phyloP scores from a whole-genome alignment of 2,888 invertebrate species.

The Cepaea hortensis region DNA sequence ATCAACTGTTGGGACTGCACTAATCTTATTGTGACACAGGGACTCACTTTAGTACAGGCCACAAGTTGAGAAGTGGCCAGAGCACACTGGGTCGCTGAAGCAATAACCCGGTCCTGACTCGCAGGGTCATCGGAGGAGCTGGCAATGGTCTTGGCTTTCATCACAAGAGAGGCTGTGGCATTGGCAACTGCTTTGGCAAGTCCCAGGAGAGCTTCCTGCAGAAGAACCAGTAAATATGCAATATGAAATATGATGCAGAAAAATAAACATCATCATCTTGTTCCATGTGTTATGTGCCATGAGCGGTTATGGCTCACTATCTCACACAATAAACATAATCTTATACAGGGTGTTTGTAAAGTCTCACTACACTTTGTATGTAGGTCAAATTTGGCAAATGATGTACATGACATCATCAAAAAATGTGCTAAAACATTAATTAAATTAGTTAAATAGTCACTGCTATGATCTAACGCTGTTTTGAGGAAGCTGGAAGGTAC shows the following conservation, averaged over 20 bases:
- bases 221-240: constrained; percentile 15
- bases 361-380: too few species aligned
- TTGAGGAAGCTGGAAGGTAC: too few species aligned
- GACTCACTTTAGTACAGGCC: constrained; percentile 90
- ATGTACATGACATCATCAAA: too few species aligned
- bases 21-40: background rate
- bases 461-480: too few species aligned
- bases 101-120: constrained; percentile 90
- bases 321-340: too few species aligned
- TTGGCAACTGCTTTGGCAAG: constrained; percentile 98
- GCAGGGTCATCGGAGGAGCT: constrained; percentile 88
- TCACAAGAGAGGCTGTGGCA: constrained; percentile 95
- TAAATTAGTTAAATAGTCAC: too few species aligned
- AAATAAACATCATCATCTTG: background rate
- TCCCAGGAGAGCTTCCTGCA: constrained; percentile 90
- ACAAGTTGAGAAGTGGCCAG: constrained; percentile 97
- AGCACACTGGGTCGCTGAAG: constrained; percentile 97
- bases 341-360: too few species aligned
- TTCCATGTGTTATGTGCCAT: background rate
- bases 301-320: too few species aligned
- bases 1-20: background rate
- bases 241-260: too few species aligned
- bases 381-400: too few species aligned
- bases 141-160: constrained; percentile 97
- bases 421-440: too few species aligned